These are phyloP conservation scores for Sesia apiformis DNA, from an alignment of 2,888 invertebrate species.

Conservation along the genomic window DNA sequence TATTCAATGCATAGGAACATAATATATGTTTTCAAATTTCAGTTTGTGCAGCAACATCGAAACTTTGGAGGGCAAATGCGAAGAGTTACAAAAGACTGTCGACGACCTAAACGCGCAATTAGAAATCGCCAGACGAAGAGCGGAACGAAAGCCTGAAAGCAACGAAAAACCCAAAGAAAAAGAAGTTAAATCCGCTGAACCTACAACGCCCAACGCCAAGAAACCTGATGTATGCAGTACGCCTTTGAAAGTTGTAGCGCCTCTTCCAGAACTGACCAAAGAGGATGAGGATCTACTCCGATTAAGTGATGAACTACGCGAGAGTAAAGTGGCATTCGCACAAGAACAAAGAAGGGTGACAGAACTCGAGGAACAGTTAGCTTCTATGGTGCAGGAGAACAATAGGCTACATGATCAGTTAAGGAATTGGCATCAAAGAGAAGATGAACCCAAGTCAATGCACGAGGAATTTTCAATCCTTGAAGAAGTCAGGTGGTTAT, in stretches of 20 bases:
- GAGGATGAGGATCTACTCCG: slow-evolving; percentile 69
- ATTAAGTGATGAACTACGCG: slow-evolving; percentile 81
- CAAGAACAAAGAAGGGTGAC: slow-evolving; percentile 82
- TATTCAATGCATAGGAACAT: too few species aligned
- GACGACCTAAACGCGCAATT: slow-evolving; percentile 82
- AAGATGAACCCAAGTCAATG: slow-evolving; percentile 85
- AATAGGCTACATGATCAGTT: slow-evolving; percentile 81
- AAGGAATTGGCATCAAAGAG: slow-evolving; percentile 76
- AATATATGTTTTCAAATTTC: not conserved
- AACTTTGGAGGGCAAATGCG: slow-evolving; percentile 85
- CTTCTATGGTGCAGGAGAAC: slow-evolving; percentile 81
- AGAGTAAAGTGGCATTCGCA: slow-evolving; percentile 78
- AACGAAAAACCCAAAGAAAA: slow-evolving; percentile 61
- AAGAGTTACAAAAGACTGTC: slow-evolving; percentile 86
- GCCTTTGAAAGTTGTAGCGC: slow-evolving; percentile 43
- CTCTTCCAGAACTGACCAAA: slow-evolving; percentile 67
- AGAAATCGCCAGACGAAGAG: slow-evolving; percentile 74
- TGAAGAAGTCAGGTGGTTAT: slow-evolving; percentile 85
- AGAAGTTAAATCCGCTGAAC: slow-evolving; percentile 31
- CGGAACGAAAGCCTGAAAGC: slow-evolving; percentile 64
- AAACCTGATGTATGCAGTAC: slow-evolving; percentile 43
- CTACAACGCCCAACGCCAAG: slow-evolving; percentile 28
- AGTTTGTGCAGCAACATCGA: slow-evolving; percentile 85
- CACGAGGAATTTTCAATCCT: slow-evolving; percentile 88
- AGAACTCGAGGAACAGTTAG: slow-evolving; percentile 86